phyloP scores from a whole-genome alignment of 2,113 vertebrate species.

The Myodes glareolus region DNA sequence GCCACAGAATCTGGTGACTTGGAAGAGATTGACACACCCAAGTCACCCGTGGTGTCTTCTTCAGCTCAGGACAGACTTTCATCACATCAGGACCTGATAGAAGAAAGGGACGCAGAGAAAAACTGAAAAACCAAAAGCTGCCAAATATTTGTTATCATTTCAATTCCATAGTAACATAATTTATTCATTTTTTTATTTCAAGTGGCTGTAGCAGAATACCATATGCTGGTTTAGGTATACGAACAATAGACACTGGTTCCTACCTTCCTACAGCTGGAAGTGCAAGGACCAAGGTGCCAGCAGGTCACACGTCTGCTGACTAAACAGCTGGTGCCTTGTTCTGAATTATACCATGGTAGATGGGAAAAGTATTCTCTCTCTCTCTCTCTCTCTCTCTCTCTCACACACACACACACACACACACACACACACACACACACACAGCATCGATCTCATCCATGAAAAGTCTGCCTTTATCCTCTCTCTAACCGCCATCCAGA shows the following conservation, averaged over 20 bases:
- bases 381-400: neutral
- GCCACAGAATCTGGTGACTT: neutral
- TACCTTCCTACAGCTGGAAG: too few species aligned
- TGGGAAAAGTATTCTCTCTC: neutral
- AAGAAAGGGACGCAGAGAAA: neutral
- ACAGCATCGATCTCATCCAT: neutral
- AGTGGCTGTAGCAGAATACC: neutral
- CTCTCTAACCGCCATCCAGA: neutral
- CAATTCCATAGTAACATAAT: neutral
- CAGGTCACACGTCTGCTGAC: neutral
- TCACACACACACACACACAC: neutral
- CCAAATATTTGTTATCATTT: neutral
- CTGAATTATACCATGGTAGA: neutral
- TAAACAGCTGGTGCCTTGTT: neutral
- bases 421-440: neutral
- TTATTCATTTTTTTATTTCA: neutral
- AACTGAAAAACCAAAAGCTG: neutral
- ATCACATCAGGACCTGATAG: neutral
- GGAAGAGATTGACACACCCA: neutral
- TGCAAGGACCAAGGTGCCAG: neutral
- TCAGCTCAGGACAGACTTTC: too few species aligned
- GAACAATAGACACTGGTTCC: neutral
- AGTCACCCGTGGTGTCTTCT: too few species aligned
- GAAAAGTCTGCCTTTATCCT: neutral
- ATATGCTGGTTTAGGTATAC: neutral